Evolutionary conservation across 1,140 invertebrate genomes (phyloP).

Genomic region (Lepeophtheirus salmonis): DNA sequence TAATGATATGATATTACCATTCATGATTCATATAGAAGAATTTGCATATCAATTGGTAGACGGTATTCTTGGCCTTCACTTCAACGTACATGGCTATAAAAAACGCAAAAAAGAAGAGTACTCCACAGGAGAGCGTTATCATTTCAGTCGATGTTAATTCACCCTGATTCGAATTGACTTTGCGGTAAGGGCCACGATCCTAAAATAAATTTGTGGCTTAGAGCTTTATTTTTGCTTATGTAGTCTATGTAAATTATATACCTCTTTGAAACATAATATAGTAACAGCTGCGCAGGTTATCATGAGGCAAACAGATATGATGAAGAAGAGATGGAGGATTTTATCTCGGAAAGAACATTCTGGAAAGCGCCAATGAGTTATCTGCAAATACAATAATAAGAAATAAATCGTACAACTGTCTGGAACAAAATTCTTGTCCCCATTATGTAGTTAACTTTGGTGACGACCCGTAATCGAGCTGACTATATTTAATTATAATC

Average conservation of each 20-base stretch:
- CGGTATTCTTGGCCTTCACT: conserved; percentile 34
- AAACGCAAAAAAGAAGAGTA: conserved; percentile 36
- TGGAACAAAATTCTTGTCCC: too few relatives aligned
- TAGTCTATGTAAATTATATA: conserved; percentile 20
- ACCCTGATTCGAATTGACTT: conserved; percentile 23
- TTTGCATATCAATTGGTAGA: conserved; percentile 31
- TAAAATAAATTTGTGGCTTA: not conserved
- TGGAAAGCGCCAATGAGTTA: conserved; percentile 31
- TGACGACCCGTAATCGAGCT: too few relatives aligned
- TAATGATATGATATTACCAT: conserved; percentile 25
- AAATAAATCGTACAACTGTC: conserved; percentile 11
- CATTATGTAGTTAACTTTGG: too few relatives aligned
- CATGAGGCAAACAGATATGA: conserved; percentile 32
- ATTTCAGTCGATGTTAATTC: conserved; percentile 33
- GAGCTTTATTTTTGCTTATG: not conserved
- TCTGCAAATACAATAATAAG: conserved; percentile 25
- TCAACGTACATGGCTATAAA: conserved; percentile 38
- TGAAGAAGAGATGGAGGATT: conserved; percentile 31
- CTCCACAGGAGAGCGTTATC: conserved; percentile 34
- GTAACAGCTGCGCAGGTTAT: conserved; percentile 33
- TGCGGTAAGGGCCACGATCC: conserved; percentile 5
- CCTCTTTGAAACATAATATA: conserved; percentile 34
- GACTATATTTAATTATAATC: too few relatives aligned
- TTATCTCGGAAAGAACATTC: conserved; percentile 32
- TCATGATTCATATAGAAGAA: conserved; percentile 34